phyloP scores from a whole-genome alignment of 2,888 invertebrate genomes.

The Xanthia icteritia region DNA sequence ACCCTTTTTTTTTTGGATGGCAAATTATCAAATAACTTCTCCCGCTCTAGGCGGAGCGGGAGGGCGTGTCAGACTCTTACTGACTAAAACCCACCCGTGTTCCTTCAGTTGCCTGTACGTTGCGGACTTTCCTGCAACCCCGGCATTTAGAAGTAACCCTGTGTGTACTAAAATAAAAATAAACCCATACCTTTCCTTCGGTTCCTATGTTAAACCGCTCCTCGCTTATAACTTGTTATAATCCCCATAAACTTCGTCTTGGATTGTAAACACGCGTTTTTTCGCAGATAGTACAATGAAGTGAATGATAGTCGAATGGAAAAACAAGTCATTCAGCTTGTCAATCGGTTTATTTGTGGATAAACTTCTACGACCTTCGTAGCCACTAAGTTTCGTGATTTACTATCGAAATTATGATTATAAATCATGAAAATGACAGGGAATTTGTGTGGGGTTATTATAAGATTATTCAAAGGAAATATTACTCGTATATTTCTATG shows the following conservation, averaged over 20 bases:
- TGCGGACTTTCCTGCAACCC: too few relatives aligned
- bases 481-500: background rate
- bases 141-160: too few relatives aligned
- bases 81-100: too few relatives aligned
- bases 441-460: conserved; percentile 25
- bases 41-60: too few relatives aligned
- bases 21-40: too few relatives aligned
- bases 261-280: conserved; percentile 84
- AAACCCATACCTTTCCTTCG: too few relatives aligned
- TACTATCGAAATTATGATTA: conserved; percentile 51
- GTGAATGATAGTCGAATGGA: conserved; percentile 78
- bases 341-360: conserved; percentile 79
- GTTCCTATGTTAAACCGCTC: conserved; percentile 25
- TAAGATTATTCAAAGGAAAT: background rate
- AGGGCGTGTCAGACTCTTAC: too few relatives aligned
- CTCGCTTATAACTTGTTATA: conserved; percentile 59
- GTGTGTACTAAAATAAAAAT: too few relatives aligned
- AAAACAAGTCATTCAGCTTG: conserved; percentile 82
- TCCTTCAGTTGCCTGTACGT: too few relatives aligned
- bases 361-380: conserved; percentile 69
- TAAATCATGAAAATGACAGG: conserved; percentile 37
- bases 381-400: conserved; percentile 62
- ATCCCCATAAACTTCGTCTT: conserved; percentile 74
- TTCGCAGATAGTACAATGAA: conserved; percentile 76
- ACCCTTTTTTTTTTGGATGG: too few relatives aligned